Base-by-base conservation (phyloP, 2,888 invertebrate genomes). In the Hermaeophaga mercurialis region DNA sequence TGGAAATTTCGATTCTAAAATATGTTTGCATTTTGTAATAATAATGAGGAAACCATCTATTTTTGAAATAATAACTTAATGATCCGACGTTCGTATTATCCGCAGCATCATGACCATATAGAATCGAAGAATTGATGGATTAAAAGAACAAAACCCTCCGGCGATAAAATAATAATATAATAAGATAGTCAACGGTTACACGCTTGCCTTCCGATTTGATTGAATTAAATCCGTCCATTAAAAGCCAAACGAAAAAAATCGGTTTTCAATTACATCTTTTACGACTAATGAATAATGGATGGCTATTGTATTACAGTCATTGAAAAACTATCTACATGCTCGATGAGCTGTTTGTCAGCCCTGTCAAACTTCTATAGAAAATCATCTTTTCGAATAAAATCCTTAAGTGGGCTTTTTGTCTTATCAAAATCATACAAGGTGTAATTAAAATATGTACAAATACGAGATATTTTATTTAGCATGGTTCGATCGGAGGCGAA, bases 231-330 rank as follows among this genome's bases (percentile, higher is more conserved):
- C 47, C 52, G n/a, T 43, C 54, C 56, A 54, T 57, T 57, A 54
- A 34, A 33, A 31, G 39, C 49, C 31, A 46, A 59, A 46, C 15
- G 31, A 41, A 48, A 46, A 55, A 56, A 61, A 55, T 53, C 49
- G 52, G 22, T 56, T 55, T 61, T 56, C 58, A 61, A 61, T 61
- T 58, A 58, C 54, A 61, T 58, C 53, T 41, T 58, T 55, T 61
- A 47, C 43, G 39, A 46, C 58, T 59, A 56, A 60, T 67, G 67
- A 67, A 67, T 67, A 65, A 64, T 64, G 64, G 61, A 67, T 64
- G 47, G 60, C 63, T 61, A 63, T 64, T 65, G 64, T 65, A 62
- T 63, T 63, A 57, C 58, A 61, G 60, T 65, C 58, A 64, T 64
- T 65, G 63, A 41, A 63, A 65, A 39, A 64, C 61, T 56, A 62